A percentile compares a stretch with the other conserved stretches of the same genome.
phyloP scores from a whole-genome alignment of 2,888 invertebrate genomes.

The Tortrix viridana region DNA sequence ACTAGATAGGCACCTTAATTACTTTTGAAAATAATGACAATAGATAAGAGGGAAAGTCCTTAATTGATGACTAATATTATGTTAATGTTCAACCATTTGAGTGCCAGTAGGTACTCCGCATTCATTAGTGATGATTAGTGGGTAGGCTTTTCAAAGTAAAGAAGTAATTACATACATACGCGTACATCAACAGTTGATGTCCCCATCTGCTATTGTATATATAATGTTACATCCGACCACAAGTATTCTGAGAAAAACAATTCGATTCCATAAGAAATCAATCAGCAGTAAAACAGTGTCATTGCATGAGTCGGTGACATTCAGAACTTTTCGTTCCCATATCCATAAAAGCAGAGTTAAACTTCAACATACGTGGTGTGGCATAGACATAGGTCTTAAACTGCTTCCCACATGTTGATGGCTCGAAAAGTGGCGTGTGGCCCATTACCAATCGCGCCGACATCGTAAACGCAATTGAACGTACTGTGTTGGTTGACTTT shows the following conservation, averaged over 20 bases:
- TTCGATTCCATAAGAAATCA: constrained; percentile 23
- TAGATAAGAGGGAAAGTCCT: too few species aligned
- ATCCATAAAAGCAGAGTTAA: constrained; percentile 5
- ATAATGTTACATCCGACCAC: too few species aligned
- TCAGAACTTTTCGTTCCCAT: constrained; percentile 3
- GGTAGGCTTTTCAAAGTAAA: too few species aligned
- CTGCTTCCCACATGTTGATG: constrained; percentile 41
- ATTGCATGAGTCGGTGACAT: background rate
- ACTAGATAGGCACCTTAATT: background rate
- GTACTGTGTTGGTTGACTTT: constrained; percentile 32
- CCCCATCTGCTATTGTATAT: background rate
- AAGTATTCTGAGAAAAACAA: constrained; percentile 1
- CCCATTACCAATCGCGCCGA: constrained; percentile 25
- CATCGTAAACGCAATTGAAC: constrained; percentile 41
- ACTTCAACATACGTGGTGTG: constrained; percentile 6
- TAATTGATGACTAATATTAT: too few species aligned
- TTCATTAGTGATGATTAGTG: too few species aligned
- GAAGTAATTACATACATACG: too few species aligned
- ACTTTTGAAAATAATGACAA: too few species aligned
- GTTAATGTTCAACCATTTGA: too few species aligned
- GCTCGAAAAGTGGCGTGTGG: constrained; percentile 20
- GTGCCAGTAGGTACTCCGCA: too few species aligned
- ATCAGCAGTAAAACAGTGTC: constrained; percentile 29
- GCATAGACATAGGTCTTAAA: constrained; percentile 23
- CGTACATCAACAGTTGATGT: background rate